Evolutionary conservation across 2,797 vertebrate genomes (phyloP), one percentile per base, ranked within the genome.

Genomic region (Mycteria americana): DNA sequence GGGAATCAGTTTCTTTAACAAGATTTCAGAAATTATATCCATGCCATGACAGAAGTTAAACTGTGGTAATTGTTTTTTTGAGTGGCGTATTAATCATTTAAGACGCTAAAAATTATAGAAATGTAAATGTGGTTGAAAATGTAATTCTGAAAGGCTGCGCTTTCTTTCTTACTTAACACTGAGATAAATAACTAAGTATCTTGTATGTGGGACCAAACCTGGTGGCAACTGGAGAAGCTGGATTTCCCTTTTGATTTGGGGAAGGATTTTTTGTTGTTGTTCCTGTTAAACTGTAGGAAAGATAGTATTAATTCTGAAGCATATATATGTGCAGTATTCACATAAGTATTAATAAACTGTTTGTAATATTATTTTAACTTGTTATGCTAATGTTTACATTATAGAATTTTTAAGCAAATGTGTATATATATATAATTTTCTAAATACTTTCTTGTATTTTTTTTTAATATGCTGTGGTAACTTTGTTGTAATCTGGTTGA

Each of bases 371-470:
- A 83, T 90, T 95, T 95, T 92, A 94, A 96, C 85, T 92, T 94
- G 70, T 92, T 97, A 80, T 33, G 89, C 97, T 97, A 90, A 83
- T 90, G 97, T 98, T 98, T 98, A 98, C 97, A 97, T 73, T 33
- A 85, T 80, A 97, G 92, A 95, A 65, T 98, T 98, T 98, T 96
- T 97, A 97, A 97, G 92, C 90, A 96, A 98, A 97, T 97, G 80
- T 96, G 15, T 97, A 95, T 96, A 97, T 97, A 39, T 39, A 97
- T 97, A 97, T 97, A 97, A 96, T 98, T 98, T 98, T 98, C 93
- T 98, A 97, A 96, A 97, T 70, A 85, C 59, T 90, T 95, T 92
- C 92, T 97, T 97, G 92, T 95, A 95, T 95, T 97, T 96, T 97
- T 97, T 97, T 98, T 97, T 91, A 51, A 96, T 97, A 97, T 91